Percentiles rank a stretch among this genome's conserved stretches.
These are phyloP conservation scores for Xestia rhomboidea DNA, from an alignment of 2,888 invertebrate genomes.

Conservation along the genomic window DNA sequence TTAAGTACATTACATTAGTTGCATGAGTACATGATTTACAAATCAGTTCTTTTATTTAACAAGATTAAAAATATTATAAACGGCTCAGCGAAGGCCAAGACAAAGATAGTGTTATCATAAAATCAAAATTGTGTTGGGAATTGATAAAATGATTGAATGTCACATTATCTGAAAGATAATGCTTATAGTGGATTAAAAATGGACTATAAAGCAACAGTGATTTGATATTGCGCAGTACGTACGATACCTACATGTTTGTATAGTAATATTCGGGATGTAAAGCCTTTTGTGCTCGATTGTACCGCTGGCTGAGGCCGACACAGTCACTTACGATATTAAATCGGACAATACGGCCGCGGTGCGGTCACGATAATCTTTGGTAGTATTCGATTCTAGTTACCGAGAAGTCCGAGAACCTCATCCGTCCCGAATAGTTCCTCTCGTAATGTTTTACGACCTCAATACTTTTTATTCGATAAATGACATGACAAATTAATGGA, in stretches of 20 bases:
- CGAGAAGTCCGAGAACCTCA: slow-evolving; percentile 80
- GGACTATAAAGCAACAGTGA: slow-evolving; percentile 36
- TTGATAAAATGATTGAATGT: slow-evolving; percentile 52
- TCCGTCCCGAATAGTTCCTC: slow-evolving; percentile 77
- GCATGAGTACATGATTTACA: slow-evolving; percentile 51
- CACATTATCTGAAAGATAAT: slow-evolving; percentile 55
- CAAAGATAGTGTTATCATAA: slow-evolving; percentile 61
- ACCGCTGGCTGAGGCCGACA: slow-evolving; percentile 72
- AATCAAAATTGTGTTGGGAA: slow-evolving; percentile 61
- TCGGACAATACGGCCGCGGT: slow-evolving; percentile 82
- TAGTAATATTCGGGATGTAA: slow-evolving; percentile 18
- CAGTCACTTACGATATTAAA: slow-evolving; percentile 86
- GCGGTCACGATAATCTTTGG: slow-evolving; percentile 84
- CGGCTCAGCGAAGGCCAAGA: slow-evolving; percentile 52
- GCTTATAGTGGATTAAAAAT: slow-evolving; percentile 40
- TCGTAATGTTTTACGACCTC: slow-evolving; percentile 80
- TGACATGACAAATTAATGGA: slow-evolving; percentile 91
- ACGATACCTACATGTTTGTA: background rate
- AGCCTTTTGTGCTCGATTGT: slow-evolving; percentile 73
- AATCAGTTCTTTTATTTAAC: slow-evolving; percentile 54
- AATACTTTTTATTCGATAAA: slow-evolving; percentile 84
- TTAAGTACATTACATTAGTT: slow-evolving; percentile 44
- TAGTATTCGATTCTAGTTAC: slow-evolving; percentile 85
- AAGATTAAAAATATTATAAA: slow-evolving; percentile 51
- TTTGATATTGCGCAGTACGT: slow-evolving; percentile 43